These are phyloP conservation scores for Petrolisthes manimaculis DNA, from an alignment of 2,888 invertebrate genomes.

Conservation along the genomic window DNA sequence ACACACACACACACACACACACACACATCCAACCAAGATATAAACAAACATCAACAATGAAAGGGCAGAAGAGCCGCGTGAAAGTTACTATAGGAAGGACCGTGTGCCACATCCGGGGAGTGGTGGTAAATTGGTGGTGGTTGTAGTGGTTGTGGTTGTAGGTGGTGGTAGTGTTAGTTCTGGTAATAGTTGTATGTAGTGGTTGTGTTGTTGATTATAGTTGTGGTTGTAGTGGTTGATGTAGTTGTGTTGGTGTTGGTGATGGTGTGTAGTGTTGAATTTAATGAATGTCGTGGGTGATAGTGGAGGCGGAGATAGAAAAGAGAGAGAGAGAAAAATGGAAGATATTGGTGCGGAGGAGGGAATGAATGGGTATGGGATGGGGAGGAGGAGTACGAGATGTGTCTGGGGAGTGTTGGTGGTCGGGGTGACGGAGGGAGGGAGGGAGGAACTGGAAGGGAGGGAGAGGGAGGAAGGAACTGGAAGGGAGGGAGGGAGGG, in stretches of 20 bases:
- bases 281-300: no score
- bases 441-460: not conserved
- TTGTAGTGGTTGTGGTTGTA: not conserved
- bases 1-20: not conserved
- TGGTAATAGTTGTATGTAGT: not conserved
- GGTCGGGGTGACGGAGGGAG: not conserved
- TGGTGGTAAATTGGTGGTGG: not conserved
- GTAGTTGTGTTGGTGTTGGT: not conserved
- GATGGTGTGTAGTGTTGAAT: not conserved
- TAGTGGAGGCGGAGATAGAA: not conserved
- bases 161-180: not conserved
- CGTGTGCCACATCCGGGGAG: not conserved
- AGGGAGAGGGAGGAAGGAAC: not conserved
- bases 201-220: not conserved
- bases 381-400: no score
- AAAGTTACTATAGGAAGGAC: not conserved
- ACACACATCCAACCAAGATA: not conserved
- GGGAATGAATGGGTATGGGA: conserved; percentile 17
- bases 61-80: not conserved
- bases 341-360: not conserved
- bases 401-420: not conserved
- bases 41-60: not conserved
- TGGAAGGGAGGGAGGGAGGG: not conserved
- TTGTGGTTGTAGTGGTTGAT: not conserved
- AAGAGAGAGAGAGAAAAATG: not conserved